Conservation (phyloP, 2,888 invertebrate genomes). For the Pherbina coryleti region DNA sequence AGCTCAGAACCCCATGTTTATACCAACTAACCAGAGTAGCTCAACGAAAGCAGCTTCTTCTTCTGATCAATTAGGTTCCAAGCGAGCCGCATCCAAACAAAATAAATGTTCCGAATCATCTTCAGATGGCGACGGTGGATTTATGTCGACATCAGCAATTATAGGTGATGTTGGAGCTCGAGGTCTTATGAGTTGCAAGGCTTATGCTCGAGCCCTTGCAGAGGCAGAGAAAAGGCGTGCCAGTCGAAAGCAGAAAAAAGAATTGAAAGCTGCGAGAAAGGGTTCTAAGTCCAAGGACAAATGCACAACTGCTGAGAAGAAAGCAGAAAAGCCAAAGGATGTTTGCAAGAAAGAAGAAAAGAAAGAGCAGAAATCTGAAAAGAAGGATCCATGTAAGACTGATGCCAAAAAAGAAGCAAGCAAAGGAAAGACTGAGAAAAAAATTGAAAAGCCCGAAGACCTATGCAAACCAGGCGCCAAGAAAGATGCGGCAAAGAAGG, state of each 20-base stretch:
- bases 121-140: neutral
- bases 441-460: neutral
- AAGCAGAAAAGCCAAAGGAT: constrained; percentile 43
- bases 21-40: neutral
- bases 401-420: neutral
- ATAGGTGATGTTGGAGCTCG: neutral
- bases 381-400: neutral
- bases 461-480: neutral
- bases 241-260: constrained; percentile 20
- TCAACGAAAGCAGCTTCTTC: neutral
- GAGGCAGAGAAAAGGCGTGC: constrained; percentile 47
- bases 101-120: neutral
- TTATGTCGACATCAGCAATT: neutral
- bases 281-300: neutral
- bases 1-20: constrained; percentile 35
- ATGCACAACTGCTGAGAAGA: neutral
- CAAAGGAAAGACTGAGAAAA: neutral
- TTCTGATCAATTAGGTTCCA: neutral
- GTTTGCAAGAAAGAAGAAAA: constrained; percentile 49
- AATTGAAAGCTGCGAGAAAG: neutral
- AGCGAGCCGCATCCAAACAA: neutral
- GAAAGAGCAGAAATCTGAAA: neutral
- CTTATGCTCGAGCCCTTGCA: constrained; percentile 45
- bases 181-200: constrained; percentile 47
- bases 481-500: too few species aligned